Evolutionary conservation across 2,797 vertebrate species (phyloP).

Genomic region (Mus minutoides): DNA sequence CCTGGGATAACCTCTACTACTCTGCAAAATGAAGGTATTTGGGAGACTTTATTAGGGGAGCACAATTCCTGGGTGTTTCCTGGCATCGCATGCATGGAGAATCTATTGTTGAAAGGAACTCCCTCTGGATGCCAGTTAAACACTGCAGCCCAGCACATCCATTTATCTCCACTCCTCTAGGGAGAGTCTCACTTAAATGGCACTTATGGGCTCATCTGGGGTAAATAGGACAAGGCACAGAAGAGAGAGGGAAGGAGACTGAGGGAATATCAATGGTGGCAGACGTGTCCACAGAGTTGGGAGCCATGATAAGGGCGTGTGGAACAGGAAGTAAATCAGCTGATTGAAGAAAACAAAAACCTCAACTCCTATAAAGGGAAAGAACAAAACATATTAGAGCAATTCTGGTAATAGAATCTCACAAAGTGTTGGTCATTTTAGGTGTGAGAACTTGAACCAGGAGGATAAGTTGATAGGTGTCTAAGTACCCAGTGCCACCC

Average conservation of each 20-base stretch:
- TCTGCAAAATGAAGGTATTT: background rate
- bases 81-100: background rate
- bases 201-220: background rate
- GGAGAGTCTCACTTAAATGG: background rate
- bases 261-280: rapidly evolving
- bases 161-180: background rate
- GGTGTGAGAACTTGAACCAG: background rate
- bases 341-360: background rate
- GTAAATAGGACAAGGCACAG: background rate
- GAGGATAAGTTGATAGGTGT: background rate
- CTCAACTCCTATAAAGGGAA: background rate
- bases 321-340: background rate
- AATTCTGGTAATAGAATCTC: background rate
- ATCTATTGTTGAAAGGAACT: background rate
- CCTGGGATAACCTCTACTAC: background rate
- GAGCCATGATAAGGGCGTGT: background rate
- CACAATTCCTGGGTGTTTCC: background rate
- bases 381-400: background rate
- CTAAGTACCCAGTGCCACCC: background rate
- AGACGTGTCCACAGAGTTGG: background rate
- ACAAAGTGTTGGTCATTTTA: background rate
- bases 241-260: background rate
- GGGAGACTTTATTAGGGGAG: background rate
- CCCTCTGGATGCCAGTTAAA: background rate
- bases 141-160: background rate